Base-by-base conservation (phyloP, 2,797 vertebrate genomes). In the Leptodactylus fallax region DNA sequence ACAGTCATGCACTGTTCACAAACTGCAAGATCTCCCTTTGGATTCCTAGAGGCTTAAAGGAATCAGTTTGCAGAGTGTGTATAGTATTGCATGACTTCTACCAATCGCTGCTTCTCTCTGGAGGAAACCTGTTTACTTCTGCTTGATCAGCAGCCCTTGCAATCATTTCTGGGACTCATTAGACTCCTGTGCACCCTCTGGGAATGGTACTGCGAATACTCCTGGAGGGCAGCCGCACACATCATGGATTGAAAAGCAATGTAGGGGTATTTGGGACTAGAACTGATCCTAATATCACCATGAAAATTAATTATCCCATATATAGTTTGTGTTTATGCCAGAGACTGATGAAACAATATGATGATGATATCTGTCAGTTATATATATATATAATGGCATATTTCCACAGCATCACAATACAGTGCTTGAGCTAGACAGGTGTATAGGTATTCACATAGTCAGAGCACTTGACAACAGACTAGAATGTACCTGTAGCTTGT, bases 111-210 rank as follows among this genome's bases (percentile, higher is more conserved):
- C 67, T 13, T 17, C 19, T 88, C 87, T 89, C 87, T 67, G 83
- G 87, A 89, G 87, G 87, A 60, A 85, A 89, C 87, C 84, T 89
- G 87, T 89, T 89, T 89, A 89, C 87, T 89, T 89, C 56, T 82
- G 79, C 87, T 86, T 82, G 83, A 86, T 89, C 87, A 86, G 87
- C 87, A 77, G 87, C 87, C 83, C 87, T 88, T 82, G 87, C 87
- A 89, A 78, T 89, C 79, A 86, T 89, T 81, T 58, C 87, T 89
- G 87, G 79, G 87, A 89, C 87, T 89, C 87, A 89, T 89, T 89
- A 89, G 71, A 63, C 58, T 56, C 23, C 79, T 65, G 84, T 61
- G 58, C 71, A 76, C 69, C 87, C 87, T 82, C n/a, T 67, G 87
- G 84, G 87, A 88, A 69, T 25, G 9, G 36, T 7, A 36, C 87